phyloP scores from a whole-genome alignment of 2,888 invertebrate genomes.

The Trissoscelio sp. region DNA sequence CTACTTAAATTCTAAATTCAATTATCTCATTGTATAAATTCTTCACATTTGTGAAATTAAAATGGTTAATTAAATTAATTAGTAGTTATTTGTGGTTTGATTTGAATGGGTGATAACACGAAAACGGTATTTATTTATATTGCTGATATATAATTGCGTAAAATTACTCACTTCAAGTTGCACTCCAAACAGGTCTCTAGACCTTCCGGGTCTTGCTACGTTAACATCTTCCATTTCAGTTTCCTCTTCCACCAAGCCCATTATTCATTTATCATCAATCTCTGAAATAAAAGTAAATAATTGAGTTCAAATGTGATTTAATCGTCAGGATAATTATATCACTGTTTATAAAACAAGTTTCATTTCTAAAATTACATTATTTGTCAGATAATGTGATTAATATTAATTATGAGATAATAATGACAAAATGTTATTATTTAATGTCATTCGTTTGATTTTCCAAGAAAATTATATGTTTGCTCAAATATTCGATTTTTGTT shows the following conservation, averaged over 20 bases:
- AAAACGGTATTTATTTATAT: not conserved
- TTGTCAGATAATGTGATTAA: too few species aligned
- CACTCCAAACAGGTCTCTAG: slow-evolving; percentile 86
- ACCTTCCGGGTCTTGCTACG: slow-evolving; percentile 84
- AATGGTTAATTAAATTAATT: slow-evolving; percentile 7
- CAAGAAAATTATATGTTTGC: too few species aligned
- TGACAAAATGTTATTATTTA: too few species aligned
- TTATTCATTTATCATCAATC: slow-evolving; percentile 72
- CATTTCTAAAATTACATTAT: not conserved
- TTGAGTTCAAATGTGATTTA: slow-evolving; percentile 25
- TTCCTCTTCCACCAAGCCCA: slow-evolving; percentile 81
- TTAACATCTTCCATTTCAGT: slow-evolving; percentile 81
- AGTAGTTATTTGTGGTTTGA: not conserved
- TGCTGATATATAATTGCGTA: slow-evolving; percentile 11
- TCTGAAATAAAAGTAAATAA: too few species aligned
- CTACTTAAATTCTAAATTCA: too few species aligned
- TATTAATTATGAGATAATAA: not conserved
- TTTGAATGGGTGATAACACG: not conserved
- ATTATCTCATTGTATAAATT: too few species aligned
- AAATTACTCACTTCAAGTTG: slow-evolving; percentile 85
- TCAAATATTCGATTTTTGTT: too few species aligned
- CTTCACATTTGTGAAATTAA: too few species aligned
- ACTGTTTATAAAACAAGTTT: not conserved
- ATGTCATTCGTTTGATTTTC: too few species aligned
- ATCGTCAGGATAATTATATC: not conserved